These are phyloP conservation scores for Pseudomugil gertrudae DNA, from an alignment of 2,797 vertebrate species.

Conservation along the genomic window DNA sequence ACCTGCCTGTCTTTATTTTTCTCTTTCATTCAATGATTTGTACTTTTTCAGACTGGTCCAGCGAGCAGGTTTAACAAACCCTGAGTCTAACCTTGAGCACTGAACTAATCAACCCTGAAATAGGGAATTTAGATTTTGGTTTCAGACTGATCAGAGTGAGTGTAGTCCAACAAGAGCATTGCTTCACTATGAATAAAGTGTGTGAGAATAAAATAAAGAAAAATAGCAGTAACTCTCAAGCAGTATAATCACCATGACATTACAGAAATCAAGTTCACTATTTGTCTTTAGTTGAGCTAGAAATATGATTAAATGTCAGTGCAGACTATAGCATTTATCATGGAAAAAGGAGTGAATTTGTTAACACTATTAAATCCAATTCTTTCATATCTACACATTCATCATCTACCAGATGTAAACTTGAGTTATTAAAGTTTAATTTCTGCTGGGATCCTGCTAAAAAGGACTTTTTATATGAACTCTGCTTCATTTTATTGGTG, in stretches of 20 bases:
- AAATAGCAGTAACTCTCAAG: background rate
- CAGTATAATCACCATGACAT: background rate
- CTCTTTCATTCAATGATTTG: background rate
- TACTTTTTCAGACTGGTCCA: no score
- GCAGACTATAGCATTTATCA: background rate
- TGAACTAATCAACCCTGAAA: background rate
- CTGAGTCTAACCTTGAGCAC: background rate
- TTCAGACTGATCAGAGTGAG: background rate
- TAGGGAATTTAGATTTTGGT: background rate
- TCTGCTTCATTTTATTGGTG: background rate
- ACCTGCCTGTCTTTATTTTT: background rate
- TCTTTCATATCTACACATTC: background rate
- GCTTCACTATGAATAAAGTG: background rate
- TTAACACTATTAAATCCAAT: background rate
- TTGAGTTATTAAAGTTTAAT: background rate
- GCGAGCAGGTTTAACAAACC: background rate
- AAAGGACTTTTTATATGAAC: background rate
- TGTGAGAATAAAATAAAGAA: background rate
- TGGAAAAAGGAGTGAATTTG: background rate
- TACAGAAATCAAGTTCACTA: background rate
- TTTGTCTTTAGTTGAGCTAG: background rate
- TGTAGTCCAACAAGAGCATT: background rate
- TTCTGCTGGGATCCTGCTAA: background rate
- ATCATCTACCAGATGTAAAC: background rate
- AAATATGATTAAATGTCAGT: background rate